Base-by-base conservation (phyloP, 2,888 invertebrate species). In the Drosophila antonietae region DNA sequence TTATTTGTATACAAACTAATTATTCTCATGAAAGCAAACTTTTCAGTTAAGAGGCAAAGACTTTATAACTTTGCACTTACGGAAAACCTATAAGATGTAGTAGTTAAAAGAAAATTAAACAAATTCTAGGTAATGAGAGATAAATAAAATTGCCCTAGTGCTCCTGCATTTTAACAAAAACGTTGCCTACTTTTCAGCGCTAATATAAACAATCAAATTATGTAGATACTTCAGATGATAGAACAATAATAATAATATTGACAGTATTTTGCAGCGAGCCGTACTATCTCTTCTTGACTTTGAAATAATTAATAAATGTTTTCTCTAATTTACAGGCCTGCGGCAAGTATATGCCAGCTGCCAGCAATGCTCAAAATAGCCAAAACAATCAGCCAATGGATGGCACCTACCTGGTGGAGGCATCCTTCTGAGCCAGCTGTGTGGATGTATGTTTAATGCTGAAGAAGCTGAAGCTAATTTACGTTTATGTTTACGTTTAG, bases 301-400 rank as follows among this genome's bases (percentile, higher is more conserved):
- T 23, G 12, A 31, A 9, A 39, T 67, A 72, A 71, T 57, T 14
- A 44, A 41, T 39, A 44, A 41, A 39, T 14, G 28, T 49, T 35
- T 20, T 33, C 43, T 70, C 37, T 55, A 20, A 44, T 70, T 68
- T 58, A 61, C 95, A 96, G 95, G 96, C 96, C 84, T 96, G 96
- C 93, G 96, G 96, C 91, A 97, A 97, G 94, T 97, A 97, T 94
- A 96, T 97, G 95, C 96, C 97, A 88, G 96, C 96, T 80, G 95
- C 96, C 83, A 95, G 96, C 91, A 96, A 96, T 84, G 96, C 96
- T 90, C 96, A 96, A 93, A 95, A 95, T 88, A 96, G 96, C 93
- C 96, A 96, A 94, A 96, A 96, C 68, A 96, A 96, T 89, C 96
- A 95, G 83, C 96, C 96, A 76, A 96, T 96, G 96, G 97, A 97